Evolutionary conservation across 2,797 vertebrate genomes (phyloP).

Genomic region (Tinamus major): DNA sequence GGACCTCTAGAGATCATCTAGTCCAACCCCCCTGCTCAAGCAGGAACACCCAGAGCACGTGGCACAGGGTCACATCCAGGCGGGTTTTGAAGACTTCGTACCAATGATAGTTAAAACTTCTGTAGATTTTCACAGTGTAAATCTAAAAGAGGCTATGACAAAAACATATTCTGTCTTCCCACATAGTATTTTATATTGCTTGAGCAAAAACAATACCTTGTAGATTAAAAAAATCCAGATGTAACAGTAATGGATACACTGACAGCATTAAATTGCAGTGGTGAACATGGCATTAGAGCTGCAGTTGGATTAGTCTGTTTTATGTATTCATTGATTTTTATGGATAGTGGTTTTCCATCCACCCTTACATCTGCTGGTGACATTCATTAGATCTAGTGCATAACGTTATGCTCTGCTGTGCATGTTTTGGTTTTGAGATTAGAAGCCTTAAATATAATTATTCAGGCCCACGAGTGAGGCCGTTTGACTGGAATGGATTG

Average conservation of each 20-base stretch:
- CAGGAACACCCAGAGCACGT: no score
- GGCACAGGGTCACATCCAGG: no score
- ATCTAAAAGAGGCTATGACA: neutral
- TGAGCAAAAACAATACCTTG: neutral
- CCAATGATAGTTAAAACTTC: neutral
- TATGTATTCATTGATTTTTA: neutral
- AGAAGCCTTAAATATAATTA: neutral
- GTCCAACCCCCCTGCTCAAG: no score
- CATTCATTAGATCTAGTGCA: neutral
- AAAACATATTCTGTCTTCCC: neutral
- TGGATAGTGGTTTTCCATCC: neutral
- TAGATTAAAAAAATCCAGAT: neutral
- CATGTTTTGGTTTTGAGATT: neutral
- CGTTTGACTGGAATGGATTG: neutral
- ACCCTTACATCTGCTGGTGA: accelerated
- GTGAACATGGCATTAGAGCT: neutral
- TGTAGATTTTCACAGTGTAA: neutral
- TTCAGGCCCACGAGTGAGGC: neutral
- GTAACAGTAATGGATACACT: neutral
- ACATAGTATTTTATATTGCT: neutral
- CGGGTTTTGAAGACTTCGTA: neutral
- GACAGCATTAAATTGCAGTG: neutral
- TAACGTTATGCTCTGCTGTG: neutral
- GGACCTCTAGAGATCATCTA: no score
- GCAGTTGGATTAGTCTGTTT: neutral